A percentile compares a stretch with the other conserved stretches of the same genome.
Evolutionary conservation across 2,888 invertebrate genomes (phyloP).

Genomic region (Lucinisca nassula): DNA sequence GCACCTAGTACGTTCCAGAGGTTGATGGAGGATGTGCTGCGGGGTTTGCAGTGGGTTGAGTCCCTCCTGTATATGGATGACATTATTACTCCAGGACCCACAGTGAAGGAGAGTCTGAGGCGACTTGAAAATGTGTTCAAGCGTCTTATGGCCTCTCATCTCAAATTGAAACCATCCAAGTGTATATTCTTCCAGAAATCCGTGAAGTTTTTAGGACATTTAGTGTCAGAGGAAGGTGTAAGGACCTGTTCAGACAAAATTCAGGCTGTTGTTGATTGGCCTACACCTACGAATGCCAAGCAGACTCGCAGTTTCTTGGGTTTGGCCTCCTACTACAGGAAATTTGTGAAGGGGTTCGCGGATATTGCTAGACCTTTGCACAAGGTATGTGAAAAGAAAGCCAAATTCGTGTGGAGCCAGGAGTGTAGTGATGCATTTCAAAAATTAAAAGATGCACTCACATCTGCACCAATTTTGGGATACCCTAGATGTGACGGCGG

Average conservation of each 20-base stretch:
- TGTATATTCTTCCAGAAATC: conserved; percentile 48
- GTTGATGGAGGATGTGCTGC: conserved; percentile 22
- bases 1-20: conserved; percentile 47
- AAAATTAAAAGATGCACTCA: conserved; percentile 17
- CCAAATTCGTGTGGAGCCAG: conserved; percentile 41
- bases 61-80: conserved; percentile 70
- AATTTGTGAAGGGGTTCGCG: conserved; percentile 20
- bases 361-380: conserved; percentile 20
- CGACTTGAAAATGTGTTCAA: conserved; percentile 52
- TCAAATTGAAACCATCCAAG: conserved; percentile 60
- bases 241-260: conserved; percentile 40
- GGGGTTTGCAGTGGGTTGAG: conserved; percentile 61
- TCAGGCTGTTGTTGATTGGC: conserved; percentile 24
- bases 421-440: conserved; percentile 39
- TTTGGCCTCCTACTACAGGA: conserved; percentile 55
- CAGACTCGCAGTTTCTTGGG: conserved; percentile 49
- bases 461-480: conserved; percentile 44
- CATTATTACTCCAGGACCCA: conserved; percentile 47
- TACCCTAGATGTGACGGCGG: conserved; percentile 52
- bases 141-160: conserved; percentile 33
- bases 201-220: conserved; percentile 54
- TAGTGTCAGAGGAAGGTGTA: conserved; percentile 51
- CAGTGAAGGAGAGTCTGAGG: conserved; percentile 53
- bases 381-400: conserved; percentile 37
- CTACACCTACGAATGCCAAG: conserved; percentile 33